These are phyloP conservation scores for Merops nubicus DNA, from an alignment of 2,113 vertebrate species.

Conservation along the genomic window DNA sequence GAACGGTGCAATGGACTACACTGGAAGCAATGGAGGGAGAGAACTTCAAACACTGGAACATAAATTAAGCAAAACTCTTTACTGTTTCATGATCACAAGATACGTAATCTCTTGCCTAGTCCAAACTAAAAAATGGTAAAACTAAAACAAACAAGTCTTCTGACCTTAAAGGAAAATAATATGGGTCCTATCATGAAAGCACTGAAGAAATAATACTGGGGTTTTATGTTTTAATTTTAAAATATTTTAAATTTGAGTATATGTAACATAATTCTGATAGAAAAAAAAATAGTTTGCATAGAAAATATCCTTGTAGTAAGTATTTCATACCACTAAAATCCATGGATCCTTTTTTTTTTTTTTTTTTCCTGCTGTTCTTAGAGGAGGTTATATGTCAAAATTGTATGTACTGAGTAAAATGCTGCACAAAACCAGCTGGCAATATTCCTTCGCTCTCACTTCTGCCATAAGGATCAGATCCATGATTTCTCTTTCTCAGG, in stretches of 20 bases:
- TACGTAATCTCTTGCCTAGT: background rate
- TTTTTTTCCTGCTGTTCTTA: background rate
- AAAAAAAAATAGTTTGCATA: background rate
- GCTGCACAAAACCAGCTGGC: background rate
- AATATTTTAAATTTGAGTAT: background rate
- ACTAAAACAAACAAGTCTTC: background rate
- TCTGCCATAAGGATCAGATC: background rate
- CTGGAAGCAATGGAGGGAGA: no score
- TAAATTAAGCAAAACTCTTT: no score
- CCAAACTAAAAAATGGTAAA: background rate
- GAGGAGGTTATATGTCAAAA: background rate
- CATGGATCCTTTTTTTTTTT: background rate
- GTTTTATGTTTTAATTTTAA: background rate
- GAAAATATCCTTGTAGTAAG: background rate
- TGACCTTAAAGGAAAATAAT: background rate
- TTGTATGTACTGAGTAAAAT: background rate
- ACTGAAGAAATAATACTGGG: background rate
- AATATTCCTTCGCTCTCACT: background rate
- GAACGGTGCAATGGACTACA: no score
- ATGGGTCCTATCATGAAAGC: background rate
- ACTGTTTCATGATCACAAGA: background rate
- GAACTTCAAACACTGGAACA: no score
- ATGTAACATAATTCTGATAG: background rate
- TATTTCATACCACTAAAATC: background rate
- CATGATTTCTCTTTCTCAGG: background rate